phyloP scores from a whole-genome alignment of 2,113 vertebrate genomes.

The Taxidea taxus region DNA sequence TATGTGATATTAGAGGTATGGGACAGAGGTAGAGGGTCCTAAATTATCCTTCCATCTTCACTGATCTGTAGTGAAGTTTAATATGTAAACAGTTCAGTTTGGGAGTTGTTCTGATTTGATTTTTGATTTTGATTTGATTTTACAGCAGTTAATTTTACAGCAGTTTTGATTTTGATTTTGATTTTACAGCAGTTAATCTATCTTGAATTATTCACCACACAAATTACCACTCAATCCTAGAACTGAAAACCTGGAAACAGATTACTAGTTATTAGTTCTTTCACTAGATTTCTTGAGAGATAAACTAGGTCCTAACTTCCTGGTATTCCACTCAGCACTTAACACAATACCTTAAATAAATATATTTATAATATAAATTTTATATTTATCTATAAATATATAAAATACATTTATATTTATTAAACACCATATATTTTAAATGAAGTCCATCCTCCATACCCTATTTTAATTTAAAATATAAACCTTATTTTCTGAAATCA shows the following conservation, averaged over 20 bases:
- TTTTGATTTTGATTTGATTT: no score
- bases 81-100: not conserved
- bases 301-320: not conserved
- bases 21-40: not conserved
- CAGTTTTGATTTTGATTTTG: no score
- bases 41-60: not conserved
- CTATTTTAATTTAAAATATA: slow-evolving; percentile 22
- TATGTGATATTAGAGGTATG: not conserved
- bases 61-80: not conserved
- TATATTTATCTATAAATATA: not conserved
- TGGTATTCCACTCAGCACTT: not conserved
- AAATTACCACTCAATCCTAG: not conserved
- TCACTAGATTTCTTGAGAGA: not conserved
- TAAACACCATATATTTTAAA: not conserved
- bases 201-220: not conserved
- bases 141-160: not conserved
- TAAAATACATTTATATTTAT: not conserved
- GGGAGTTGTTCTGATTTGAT: not conserved
- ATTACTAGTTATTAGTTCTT: not conserved
- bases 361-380: not conserved
- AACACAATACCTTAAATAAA: not conserved
- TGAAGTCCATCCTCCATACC: not conserved
- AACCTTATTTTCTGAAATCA: not conserved
- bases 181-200: not conserved
- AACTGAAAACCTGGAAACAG: not conserved